Evolutionary conservation across 2,888 invertebrate genomes (phyloP).

Genomic region (Kuschelorhynchus macadamiae): DNA sequence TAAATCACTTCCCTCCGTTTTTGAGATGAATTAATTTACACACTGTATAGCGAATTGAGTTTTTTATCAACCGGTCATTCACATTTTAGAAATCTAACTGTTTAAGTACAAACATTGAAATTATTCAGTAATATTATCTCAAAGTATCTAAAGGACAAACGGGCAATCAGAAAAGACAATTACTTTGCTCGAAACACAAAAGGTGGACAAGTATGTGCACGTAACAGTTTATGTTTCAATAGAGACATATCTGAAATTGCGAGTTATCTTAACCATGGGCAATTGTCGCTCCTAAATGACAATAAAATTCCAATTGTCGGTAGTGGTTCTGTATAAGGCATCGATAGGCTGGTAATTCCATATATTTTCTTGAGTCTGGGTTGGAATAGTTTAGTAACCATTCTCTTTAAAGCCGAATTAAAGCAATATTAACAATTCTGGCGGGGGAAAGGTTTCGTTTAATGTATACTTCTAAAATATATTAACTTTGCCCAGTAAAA

Average conservation of each 20-base stretch:
- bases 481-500: too few relatives aligned
- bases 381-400: neutral
- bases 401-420: too few relatives aligned
- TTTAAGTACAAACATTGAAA: too few relatives aligned
- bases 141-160: neutral
- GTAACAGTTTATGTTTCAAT: constrained; percentile 55
- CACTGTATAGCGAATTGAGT: too few relatives aligned
- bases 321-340: constrained; percentile 30
- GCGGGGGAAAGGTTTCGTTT: too few relatives aligned
- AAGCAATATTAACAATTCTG: too few relatives aligned
- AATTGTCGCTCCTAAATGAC: constrained; percentile 62
- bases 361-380: neutral
- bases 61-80: too few relatives aligned
- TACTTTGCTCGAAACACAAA: constrained; percentile 10
- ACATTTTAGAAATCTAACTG: too few relatives aligned
- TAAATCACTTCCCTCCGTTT: too few relatives aligned
- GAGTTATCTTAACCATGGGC: constrained; percentile 65
- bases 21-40: too few relatives aligned
- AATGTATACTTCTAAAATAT: too few relatives aligned
- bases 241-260: constrained; percentile 63
- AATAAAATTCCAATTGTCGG: constrained; percentile 58
- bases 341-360: constrained; percentile 21
- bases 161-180: constrained; percentile 1
- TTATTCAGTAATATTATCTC: too few relatives aligned
- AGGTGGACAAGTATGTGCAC: constrained; percentile 24